Evolutionary conservation across 2,113 vertebrate species (phyloP).

Genomic region (Erythrolamprus reginae): DNA sequence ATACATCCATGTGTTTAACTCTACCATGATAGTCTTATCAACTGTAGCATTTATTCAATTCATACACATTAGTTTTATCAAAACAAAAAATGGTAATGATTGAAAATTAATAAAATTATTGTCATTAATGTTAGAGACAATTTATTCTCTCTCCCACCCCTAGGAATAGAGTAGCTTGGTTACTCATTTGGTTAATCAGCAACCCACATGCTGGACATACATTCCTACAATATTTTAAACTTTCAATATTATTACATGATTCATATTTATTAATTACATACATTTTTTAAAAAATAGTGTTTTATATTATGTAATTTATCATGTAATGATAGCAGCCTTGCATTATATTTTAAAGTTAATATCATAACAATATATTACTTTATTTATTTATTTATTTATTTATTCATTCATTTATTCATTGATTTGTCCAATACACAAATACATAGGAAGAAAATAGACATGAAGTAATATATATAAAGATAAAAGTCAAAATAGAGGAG

Average conservation of each 20-base stretch:
- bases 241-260: not conserved
- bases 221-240: not conserved
- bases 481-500: too few species aligned
- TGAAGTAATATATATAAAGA: too few species aligned
- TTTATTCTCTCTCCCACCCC: not conserved
- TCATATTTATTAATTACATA: not conserved
- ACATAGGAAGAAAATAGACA: too few species aligned
- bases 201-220: not conserved
- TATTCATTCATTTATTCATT: too few species aligned
- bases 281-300: not conserved
- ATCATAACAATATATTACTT: not conserved
- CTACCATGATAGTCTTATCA: conserved; percentile 22
- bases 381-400: too few species aligned
- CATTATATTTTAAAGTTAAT: not conserved
- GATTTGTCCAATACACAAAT: too few species aligned
- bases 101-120: not conserved
- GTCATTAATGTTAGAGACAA: not conserved
- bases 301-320: conserved; percentile 16
- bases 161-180: not conserved
- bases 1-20: conserved; percentile 58
- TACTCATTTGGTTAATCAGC: too few species aligned
- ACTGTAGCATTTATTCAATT: conserved; percentile 43
- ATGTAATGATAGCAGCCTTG: conserved; percentile 16
- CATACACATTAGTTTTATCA: conserved; percentile 47
- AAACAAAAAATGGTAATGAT: not conserved